Evolutionary conservation across 2,888 invertebrate genomes (phyloP), one percentile per base, ranked within the genome.

Genomic region (Acanthacorydalis orientalis): DNA sequence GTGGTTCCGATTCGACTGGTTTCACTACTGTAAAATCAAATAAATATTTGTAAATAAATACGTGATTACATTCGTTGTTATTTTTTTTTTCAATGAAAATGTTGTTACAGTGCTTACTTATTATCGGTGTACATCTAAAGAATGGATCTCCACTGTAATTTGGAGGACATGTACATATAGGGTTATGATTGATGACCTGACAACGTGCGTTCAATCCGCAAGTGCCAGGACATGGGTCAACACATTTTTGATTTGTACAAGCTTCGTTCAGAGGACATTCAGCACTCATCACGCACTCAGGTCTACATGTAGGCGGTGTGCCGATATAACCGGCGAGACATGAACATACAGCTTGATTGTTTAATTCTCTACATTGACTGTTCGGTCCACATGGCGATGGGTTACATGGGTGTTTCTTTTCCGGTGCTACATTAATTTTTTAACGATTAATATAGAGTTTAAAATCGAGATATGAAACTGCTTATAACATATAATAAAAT

Each of bases 171-270:
- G 68, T 67, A 57, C 79, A 80, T 53, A 74, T 73, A 1, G 79
- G 75, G 46, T 70, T 72, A 53, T 78, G 77, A 54, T 74, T 76
- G 23, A 73, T 65, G 1, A 77, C 74, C 51, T 69, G 67, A 53
- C 78, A 78, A 38, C 68, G 59, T 3, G 77, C 74, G 51, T 67
- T 68, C 31, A 68, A 57, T 40, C 75, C 77, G 55, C 73, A 72
- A 35, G 80, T 78, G 43, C 83, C 83, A 7, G 78, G 78, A 53
- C 84, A 85, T 23, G 84, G 83, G 60, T 84, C 77, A 12, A 72
- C 62, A 57, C 85, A 85, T 64, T 79, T 81, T 55, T 80, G 78
- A 55, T 79, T 79, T 11, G 78, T 65, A 57, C 85, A 86, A 11
- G 83, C 79, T 54, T 73, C 65, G 54, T 73, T 73, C 41, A 73